Base-by-base conservation (phyloP, 1,140 invertebrate species). In the Eurosta solidaginis region DNA sequence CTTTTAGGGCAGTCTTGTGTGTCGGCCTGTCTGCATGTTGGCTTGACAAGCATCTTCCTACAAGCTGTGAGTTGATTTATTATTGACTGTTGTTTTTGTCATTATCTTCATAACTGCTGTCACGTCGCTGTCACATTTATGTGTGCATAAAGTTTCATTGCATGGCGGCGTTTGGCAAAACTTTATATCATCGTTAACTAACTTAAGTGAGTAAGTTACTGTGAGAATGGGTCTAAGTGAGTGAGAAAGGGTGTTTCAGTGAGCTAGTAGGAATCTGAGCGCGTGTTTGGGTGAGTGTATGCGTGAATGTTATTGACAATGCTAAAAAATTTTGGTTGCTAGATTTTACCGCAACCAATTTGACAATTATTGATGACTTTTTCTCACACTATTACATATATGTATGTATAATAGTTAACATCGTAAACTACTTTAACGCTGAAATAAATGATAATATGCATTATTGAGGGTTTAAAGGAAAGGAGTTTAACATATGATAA, bases 301-400 rank as follows among this genome's bases (percentile, higher is more conserved):
- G 54, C 54, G 17, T 33, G 14, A 12, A 22, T 52, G 49, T 9
- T 22, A 22, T 52, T 20, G 59, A 68, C 2, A n/a, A 5, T 40
- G 59, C 14, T 40, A 33, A 40, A 68, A 52, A 40, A 40, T 36
- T 68, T 14, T 52, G 49, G n/a, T 22, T 52, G 49, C 10, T 22
- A 33, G 59, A n/a, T 6, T 27, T 6, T 5, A 12, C 42, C 17
- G 42, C 22, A 40, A 4, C 44, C 45, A 74, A 74, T 74, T 74
- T 74, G 73, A 74, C 73, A 74, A 25, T 74, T 74, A 74, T 74
- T 74, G 73, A 74, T 74, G 73, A 47, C 73, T 47, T 74, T 74
- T 74, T 74, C 73, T 17, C 40, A 22, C 73, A n/a, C n/a, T n/a
- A n/a, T n/a, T n/a, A n/a, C n/a, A n/a, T n/a, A n/a, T n/a, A n/a